A percentile compares a stretch with the other conserved stretches of the same genome.
Conservation (phyloP, 2,113 vertebrate species). For the Neofelis nebulosa region DNA sequence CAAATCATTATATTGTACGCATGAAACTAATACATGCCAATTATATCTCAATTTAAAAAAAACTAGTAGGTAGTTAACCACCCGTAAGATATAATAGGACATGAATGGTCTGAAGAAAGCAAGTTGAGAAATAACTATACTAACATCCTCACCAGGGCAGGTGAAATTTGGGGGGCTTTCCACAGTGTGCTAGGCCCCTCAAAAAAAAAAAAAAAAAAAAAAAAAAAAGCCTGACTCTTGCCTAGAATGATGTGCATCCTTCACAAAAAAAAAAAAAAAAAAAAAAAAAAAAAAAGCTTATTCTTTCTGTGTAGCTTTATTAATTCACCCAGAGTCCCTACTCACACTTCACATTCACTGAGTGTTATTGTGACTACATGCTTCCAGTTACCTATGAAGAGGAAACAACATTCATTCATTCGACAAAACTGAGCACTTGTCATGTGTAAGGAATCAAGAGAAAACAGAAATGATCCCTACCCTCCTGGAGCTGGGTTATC, state of each 20-base stretch:
- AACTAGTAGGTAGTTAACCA: neutral
- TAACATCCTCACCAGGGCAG: neutral
- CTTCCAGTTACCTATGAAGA: neutral
- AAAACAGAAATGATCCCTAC: neutral
- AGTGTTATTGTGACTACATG: neutral
- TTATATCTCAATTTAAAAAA: neutral
- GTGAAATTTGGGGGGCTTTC: constrained; percentile 29
- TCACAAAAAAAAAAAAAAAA: neutral
- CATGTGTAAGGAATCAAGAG: neutral
- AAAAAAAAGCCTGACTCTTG: neutral
- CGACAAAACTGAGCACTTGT: neutral
- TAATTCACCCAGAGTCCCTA: neutral
- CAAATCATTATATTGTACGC: neutral
- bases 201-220: neutral
- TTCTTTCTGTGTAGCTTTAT: neutral
- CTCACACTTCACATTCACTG: neutral
- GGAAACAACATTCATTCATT: neutral
- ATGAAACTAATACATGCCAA: neutral
- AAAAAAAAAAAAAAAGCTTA: neutral
- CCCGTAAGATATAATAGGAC: neutral
- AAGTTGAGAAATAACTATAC: constrained; percentile 15
- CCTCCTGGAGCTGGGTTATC: neutral
- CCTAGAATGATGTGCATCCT: neutral
- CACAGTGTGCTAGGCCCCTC: neutral
- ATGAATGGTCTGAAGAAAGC: neutral